A percentile compares a stretch with the other conserved stretches of the same genome.
phyloP scores from a whole-genome alignment of 1,140 invertebrate species.

The Macrosteles quadrilineatus region DNA sequence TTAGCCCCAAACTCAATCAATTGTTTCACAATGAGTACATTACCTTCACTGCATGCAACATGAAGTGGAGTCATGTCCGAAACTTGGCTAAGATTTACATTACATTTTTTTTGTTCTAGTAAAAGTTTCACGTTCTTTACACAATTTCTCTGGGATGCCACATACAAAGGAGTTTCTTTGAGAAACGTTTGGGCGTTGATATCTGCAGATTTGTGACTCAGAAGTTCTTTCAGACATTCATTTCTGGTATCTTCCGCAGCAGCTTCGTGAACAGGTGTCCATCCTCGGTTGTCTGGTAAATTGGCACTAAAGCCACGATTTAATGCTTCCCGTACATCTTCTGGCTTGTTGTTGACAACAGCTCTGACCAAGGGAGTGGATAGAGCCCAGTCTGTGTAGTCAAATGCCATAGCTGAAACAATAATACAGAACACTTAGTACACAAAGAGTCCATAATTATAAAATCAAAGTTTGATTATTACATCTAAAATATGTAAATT shows the following conservation, averaged over 20 bases:
- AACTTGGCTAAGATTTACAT: conserved; percentile 36
- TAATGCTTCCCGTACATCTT: conserved; percentile 7
- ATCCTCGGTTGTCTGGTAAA: conserved; percentile 17
- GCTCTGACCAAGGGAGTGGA: neutral
- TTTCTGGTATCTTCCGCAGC: conserved; percentile 20
- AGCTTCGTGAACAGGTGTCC: conserved; percentile 39
- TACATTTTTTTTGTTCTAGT: neutral
- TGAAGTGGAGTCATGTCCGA: conserved; percentile 39
- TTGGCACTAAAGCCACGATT: neutral
- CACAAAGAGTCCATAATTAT: neutral
- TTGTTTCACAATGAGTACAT: conserved; percentile 35
- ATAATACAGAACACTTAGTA: neutral
- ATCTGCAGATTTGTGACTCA: conserved; percentile 44
- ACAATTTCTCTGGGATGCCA: neutral
- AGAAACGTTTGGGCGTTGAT: conserved; percentile 7
- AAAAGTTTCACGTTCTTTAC: neutral
- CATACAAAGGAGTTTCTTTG: neutral
- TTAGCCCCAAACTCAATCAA: conserved; percentile 39
- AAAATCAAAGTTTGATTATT: neutral
- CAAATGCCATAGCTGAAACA: conserved; percentile 8
- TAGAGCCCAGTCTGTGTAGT: conserved; percentile 1
- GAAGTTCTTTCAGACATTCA: conserved; percentile 31
- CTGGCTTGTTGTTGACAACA: neutral
- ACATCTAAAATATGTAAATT: too few relatives aligned
- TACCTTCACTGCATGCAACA: conserved; percentile 36